Base-by-base conservation (phyloP, 2,888 invertebrate genomes). In the Pyralis farinalis region DNA sequence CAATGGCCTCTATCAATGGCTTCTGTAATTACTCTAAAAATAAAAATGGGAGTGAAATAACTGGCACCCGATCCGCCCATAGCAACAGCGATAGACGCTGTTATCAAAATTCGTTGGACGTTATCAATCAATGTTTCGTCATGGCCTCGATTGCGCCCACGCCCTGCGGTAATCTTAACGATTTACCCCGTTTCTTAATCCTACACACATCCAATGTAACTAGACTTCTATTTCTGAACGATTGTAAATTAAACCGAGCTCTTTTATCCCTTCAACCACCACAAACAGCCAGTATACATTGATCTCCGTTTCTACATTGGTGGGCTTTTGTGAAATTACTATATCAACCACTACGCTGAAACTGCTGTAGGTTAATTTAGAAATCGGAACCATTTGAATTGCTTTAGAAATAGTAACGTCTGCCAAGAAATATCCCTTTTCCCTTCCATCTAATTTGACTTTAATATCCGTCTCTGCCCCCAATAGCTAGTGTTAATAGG, bases 91-190 rank as follows among this genome's bases (percentile, higher is more conserved):
- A 51, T 47, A 52, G 54, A 61, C 63, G 63, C 66, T 70, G 77
- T 73, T 71, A 69, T 63, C 68, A 71, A 63, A 67, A 70, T 65
- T 67, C 55, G 62, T 60, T 54, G 56, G 60, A 63, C 70, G 73
- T 82, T 85, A 87, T 86, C 85, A 85, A 83, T 82, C 82, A 79
- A 60, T 55, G 72, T 83, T 81, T 77, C 82, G 82, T 79, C 79
- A 73, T 74, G 84, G 62, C 85, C 85, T 67, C 81, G 63, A 82
- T 83, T 73, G 57, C 58, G 71, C 81, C 85, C 80, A 78, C 81
- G 69, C 80, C 76, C 71, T 63, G 62, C 54, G 59, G 59, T 82
- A 81, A 77, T 80, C 80, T 73, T 63, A 58, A 67, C 79, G 71
- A 78, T 84, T 82, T 77, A 78, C 82, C 80, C 79, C 80, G 63